A percentile compares a stretch with the other conserved stretches of the same genome.
These are phyloP conservation scores for Neosilurus mollespiculum DNA, from an alignment of 2,797 vertebrate species.

Conservation along the genomic window DNA sequence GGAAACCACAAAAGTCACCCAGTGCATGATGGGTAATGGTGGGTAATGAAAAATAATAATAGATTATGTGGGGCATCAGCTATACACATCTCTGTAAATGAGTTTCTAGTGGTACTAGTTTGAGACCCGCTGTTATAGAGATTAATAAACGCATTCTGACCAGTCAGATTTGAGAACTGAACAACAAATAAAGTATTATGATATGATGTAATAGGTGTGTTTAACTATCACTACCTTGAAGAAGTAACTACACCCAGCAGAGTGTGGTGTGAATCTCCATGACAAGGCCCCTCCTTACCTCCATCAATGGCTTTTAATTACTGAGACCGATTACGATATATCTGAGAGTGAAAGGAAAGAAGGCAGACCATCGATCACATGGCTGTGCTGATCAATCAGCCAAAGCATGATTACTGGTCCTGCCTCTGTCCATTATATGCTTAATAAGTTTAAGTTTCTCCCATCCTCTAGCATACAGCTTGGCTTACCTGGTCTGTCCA, in stretches of 20 bases:
- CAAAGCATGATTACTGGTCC: constrained; percentile 80
- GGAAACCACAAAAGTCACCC: no score
- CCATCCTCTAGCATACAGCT: constrained; percentile 58
- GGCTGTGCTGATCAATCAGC: constrained; percentile 77
- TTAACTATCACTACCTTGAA: not conserved
- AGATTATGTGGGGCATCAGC: not conserved
- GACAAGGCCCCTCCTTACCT: constrained; percentile 53
- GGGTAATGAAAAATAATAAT: no score
- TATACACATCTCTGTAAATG: not conserved
- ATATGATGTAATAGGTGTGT: not conserved
- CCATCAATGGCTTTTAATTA: constrained; percentile 74
- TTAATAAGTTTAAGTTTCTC: constrained; percentile 81
- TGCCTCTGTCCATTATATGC: constrained; percentile 82
- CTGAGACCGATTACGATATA: constrained; percentile 79
- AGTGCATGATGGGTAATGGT: no score
- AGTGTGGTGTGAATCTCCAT: constrained; percentile 46
- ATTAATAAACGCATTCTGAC: not conserved
- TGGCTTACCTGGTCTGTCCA: constrained; percentile 29
- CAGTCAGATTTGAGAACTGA: not conserved
- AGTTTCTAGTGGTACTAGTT: not conserved
- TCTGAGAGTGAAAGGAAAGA: constrained; percentile 72
- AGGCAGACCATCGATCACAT: constrained; percentile 70
- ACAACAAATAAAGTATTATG: not conserved
- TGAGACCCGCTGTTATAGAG: not conserved
- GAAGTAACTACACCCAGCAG: constrained; percentile 24